Evolutionary conservation across 2,888 invertebrate genomes (phyloP).

Genomic region (Augiades crinisus): DNA sequence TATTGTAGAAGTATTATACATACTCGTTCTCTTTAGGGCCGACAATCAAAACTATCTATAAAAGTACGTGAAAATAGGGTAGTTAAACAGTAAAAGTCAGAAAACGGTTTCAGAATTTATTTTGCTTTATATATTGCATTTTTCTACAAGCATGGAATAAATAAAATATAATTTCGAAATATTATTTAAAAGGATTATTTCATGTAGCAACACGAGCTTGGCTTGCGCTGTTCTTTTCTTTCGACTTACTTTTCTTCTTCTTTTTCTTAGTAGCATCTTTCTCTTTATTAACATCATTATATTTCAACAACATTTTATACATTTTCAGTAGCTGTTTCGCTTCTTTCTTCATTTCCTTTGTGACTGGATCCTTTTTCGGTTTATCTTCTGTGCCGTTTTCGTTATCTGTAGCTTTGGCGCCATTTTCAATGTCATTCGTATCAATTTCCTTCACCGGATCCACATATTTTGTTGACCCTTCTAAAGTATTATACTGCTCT

Average conservation of each 20-base stretch:
- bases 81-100: no score
- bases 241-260: slow-evolving; percentile 51
- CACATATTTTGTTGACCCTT: slow-evolving; percentile 61
- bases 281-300: slow-evolving; percentile 55
- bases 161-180: not conserved
- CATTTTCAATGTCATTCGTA: slow-evolving; percentile 3
- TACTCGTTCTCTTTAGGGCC: no score
- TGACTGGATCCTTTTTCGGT: slow-evolving; percentile 28
- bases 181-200: not conserved
- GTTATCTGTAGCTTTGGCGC: slow-evolving; percentile 29
- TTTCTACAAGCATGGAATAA: no score
- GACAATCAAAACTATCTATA: no score
- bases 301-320: slow-evolving; percentile 69
- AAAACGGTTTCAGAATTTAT: no score
- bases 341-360: slow-evolving; percentile 61
- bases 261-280: slow-evolving; percentile 56
- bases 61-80: no score
- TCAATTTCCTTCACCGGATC: slow-evolving; percentile 47
- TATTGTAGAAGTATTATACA: no score
- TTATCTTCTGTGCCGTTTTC: slow-evolving; percentile 25
- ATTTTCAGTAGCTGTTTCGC: slow-evolving; percentile 71
- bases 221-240: slow-evolving; percentile 17
- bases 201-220: slow-evolving; percentile 1
- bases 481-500: slow-evolving; percentile 76
- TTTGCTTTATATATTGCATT: no score